These are phyloP conservation scores for Kryphioiulus occultus DNA, from an alignment of 2,888 invertebrate species.

Conservation along the genomic window DNA sequence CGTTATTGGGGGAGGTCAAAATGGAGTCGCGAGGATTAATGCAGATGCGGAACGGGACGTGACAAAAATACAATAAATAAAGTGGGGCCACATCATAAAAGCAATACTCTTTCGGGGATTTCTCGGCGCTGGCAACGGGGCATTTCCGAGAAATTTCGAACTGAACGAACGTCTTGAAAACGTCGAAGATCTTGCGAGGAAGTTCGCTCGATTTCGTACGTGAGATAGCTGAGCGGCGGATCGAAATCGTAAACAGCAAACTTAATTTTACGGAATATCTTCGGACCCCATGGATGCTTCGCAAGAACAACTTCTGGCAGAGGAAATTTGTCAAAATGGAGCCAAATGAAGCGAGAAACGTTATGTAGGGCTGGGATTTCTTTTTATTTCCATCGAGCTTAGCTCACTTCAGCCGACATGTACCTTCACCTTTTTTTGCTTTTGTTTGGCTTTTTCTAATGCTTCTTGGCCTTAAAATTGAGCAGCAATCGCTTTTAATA, in stretches of 20 bases:
- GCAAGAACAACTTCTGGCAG: not conserved
- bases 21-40: not conserved
- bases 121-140: not conserved
- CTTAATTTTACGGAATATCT: not conserved
- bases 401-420: not conserved
- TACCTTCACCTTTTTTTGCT: not conserved
- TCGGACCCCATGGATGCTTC: not conserved
- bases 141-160: not conserved
- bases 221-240: not conserved
- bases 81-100: not conserved
- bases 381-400: not conserved
- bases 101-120: not conserved
- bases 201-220: not conserved
- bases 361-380: not conserved
- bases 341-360: not conserved
- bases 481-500: too few species aligned
- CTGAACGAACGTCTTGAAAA: not conserved
- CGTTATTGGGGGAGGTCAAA: not conserved
- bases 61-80: slow-evolving; percentile 5
- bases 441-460: too few species aligned
- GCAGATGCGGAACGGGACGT: not conserved
- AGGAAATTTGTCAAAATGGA: not conserved
- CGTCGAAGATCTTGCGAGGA: not conserved
- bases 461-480: too few species aligned
- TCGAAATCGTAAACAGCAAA: not conserved